Percentiles rank a stretch among this genome's conserved stretches.
These are phyloP conservation scores for Myopa testacea DNA, from an alignment of 2,888 invertebrate species.

Conservation along the genomic window DNA sequence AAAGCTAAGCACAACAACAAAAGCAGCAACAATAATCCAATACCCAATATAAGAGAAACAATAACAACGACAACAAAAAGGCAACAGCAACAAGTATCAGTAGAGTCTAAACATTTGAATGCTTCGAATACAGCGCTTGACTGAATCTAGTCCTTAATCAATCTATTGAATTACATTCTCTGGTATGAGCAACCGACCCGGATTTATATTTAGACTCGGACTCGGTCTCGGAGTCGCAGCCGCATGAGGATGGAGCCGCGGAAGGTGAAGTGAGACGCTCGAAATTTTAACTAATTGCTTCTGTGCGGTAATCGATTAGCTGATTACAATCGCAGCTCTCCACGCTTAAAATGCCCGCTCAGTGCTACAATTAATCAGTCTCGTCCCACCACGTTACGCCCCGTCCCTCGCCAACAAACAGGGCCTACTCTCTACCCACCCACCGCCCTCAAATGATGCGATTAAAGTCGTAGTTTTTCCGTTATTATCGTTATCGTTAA, in stretches of 20 bases:
- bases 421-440: neutral
- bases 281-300: slow-evolving; percentile 16
- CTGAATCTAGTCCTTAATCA: neutral
- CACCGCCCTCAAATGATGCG: slow-evolving; percentile 4
- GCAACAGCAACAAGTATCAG: too few relatives aligned
- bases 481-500: neutral
- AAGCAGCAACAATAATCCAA: slow-evolving; percentile 1
- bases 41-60: slow-evolving; percentile 1
- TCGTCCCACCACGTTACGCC: neutral
- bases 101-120: neutral
- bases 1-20: slow-evolving; percentile 15
- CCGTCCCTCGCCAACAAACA: neutral
- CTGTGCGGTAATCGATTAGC: slow-evolving; percentile 46
- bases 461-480: slow-evolving; percentile 22
- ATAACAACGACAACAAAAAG: slow-evolving; percentile 3
- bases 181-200: neutral
- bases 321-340: slow-evolving; percentile 47
- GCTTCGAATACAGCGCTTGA: neutral
- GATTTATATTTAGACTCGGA: too few relatives aligned
- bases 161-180: neutral
- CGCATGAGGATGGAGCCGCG: neutral
- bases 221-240: neutral
- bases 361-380: slow-evolving; percentile 2
- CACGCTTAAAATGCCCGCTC: slow-evolving; percentile 2
- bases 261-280: neutral